phyloP scores from a whole-genome alignment of 2,797 vertebrate species.

The Acanthurus leucopareius region DNA sequence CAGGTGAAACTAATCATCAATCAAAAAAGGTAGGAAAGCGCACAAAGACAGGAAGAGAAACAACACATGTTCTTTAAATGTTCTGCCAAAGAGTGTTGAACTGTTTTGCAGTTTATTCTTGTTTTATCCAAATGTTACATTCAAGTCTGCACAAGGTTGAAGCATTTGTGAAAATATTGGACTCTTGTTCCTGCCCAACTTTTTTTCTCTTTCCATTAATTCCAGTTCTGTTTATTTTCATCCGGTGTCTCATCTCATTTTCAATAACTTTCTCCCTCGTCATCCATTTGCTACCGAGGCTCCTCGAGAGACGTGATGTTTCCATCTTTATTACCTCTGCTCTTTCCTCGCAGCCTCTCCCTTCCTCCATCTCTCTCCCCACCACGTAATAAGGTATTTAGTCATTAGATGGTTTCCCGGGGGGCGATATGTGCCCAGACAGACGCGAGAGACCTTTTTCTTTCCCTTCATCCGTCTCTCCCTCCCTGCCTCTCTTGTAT shows the following conservation, averaged over 20 bases:
- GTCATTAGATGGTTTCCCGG: constrained; percentile 63
- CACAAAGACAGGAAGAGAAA: too few species aligned
- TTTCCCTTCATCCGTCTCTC: constrained; percentile 30
- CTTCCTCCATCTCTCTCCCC: constrained; percentile 27
- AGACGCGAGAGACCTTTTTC: constrained; percentile 48
- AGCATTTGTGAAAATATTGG: too few species aligned
- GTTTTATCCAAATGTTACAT: too few species aligned
- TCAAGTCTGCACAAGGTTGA: too few species aligned
- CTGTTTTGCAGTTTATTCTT: too few species aligned
- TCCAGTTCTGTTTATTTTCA: constrained; percentile 21
- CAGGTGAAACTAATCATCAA: too few species aligned
- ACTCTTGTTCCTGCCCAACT: too few species aligned
- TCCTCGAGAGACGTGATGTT: constrained; percentile 13
- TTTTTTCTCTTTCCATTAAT: not conserved
- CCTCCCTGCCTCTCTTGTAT: constrained; percentile 30
- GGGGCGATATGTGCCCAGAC: constrained; percentile 40
- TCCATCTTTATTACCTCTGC: constrained; percentile 59
- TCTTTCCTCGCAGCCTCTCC: constrained; percentile 11
- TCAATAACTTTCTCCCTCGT: constrained; percentile 37
- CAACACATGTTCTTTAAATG: too few species aligned
- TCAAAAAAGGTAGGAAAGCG: too few species aligned
- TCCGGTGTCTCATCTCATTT: constrained; percentile 20
- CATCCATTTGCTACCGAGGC: constrained; percentile 26
- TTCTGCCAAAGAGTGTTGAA: too few species aligned
- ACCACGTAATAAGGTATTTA: constrained; percentile 61